Evolutionary conservation across 2,113 vertebrate species (phyloP), one percentile per base, ranked within the genome.

Genomic region (Macquaria australasica): DNA sequence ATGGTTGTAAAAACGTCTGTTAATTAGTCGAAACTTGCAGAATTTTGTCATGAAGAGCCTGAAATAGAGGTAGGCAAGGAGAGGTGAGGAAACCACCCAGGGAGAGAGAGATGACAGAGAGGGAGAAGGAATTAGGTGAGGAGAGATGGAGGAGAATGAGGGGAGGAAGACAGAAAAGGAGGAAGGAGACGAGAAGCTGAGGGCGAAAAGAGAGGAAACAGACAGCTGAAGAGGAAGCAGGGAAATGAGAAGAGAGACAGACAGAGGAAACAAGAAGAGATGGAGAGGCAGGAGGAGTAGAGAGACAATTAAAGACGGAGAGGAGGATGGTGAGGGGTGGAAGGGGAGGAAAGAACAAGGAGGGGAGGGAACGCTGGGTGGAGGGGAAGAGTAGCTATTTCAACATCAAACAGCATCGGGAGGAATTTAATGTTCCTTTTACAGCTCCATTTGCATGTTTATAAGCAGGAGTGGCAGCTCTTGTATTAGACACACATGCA

Each of bases 361-460:
- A 20, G 23, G 51, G 62, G n/a, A n/a, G 53, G 48, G 68, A 9
- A 43, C 11, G 7, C 11, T 12, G 82, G 51, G 18, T 4, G 39
- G 28, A 23, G 45, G 71, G 64, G 60, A 68, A 28, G 77, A 88
- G 74, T 1, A 63, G 69, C 69, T 77, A 70, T 79, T 90, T 82
- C 79, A 79, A 86, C 84, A 90, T 93, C 87, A 88, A 85, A 92
- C 76, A 87, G 78, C 88, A 83, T 80, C 25, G 28, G 55, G 63
- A 79, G 75, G 71, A 72, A 83, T 74, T 78, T 87, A 91, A 92
- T 82, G 85, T 87, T 84, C 68, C 77, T 58, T 86, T 93, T 90
- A 81, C 74, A 23, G 84, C 73, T 55, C 39, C 79, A 91, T 91
- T 93, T 87, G 83, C 86, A 94, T 93, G 84, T 90, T 88, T 60